Conservation (phyloP, 30 jellyfish, hydroid and myxozoan genomes). For the Turritopsis rubra region DNA sequence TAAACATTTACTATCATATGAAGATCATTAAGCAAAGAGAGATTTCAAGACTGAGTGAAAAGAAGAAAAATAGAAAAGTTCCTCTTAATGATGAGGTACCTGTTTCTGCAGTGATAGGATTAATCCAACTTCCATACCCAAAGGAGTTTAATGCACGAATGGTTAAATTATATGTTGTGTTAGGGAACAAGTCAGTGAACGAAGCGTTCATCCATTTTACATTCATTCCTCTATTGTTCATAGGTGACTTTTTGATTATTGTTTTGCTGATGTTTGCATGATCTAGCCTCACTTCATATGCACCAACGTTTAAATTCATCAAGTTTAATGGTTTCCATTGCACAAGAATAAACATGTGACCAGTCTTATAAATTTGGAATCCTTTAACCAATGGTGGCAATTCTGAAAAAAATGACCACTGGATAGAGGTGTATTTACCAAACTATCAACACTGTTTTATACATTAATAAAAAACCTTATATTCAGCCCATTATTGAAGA, state of each 20-base stretch:
- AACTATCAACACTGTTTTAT: neutral
- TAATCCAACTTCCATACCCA: neutral
- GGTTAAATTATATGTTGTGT: neutral
- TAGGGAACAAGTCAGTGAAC: neutral
- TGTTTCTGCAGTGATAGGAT: neutral
- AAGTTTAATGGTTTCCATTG: neutral
- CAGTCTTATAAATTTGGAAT: neutral
- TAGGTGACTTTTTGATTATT: neutral
- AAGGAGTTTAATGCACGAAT: slow-evolving; percentile 7
- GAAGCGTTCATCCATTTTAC: neutral
- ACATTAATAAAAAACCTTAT: too few species aligned
- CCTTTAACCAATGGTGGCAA: neutral
- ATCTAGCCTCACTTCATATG: neutral
- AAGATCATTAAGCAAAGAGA: too few species aligned
- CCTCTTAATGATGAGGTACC: too few species aligned
- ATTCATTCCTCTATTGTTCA: neutral
- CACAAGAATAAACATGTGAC: neutral
- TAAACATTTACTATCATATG: too few species aligned
- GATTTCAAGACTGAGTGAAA: too few species aligned
- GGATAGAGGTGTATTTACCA: too few species aligned
- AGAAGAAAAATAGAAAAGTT: too few species aligned
- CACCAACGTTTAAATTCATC: neutral
- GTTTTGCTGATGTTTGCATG: neutral
- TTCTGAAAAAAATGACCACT: neutral
- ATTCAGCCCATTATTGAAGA: neutral